These are phyloP conservation scores for Ciconia stormi DNA, from an alignment of 2,113 vertebrate genomes.

Conservation along the genomic window DNA sequence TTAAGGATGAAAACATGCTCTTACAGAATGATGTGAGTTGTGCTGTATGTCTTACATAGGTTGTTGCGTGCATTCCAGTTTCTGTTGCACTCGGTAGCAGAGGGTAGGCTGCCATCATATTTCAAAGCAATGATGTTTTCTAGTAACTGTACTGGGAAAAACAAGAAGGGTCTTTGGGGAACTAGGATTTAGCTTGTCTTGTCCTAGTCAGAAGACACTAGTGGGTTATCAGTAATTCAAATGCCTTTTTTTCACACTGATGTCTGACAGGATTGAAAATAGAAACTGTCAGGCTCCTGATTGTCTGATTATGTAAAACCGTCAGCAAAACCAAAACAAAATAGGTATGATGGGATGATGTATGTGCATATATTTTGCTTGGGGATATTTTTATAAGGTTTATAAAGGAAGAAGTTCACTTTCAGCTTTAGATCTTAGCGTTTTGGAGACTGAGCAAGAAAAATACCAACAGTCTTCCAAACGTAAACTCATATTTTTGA, in stretches of 20 bases:
- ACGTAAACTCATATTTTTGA: not conserved
- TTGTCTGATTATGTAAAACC: slow-evolving; percentile 41
- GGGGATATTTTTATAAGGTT: not conserved
- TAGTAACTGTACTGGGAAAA: not conserved
- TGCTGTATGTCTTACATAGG: not conserved
- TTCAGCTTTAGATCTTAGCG: not conserved
- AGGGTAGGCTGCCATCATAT: not conserved
- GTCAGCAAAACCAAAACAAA: slow-evolving; percentile 11
- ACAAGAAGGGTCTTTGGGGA: not conserved
- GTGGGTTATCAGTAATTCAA: not conserved
- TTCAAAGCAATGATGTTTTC: not conserved
- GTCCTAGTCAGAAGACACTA: not conserved
- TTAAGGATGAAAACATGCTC: not conserved
- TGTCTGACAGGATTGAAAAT: slow-evolving; percentile 17
- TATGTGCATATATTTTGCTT: slow-evolving; percentile 44
- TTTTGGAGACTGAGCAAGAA: not conserved
- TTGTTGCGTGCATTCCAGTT: not conserved
- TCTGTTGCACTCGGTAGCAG: not conserved
- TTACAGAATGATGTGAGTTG: too few relatives aligned
- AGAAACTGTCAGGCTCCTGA: slow-evolving; percentile 18
- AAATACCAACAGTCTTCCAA: not conserved
- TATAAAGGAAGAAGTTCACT: not conserved
- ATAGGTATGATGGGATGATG: slow-evolving; percentile 20
- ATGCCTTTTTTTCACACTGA: not conserved
- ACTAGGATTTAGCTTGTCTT: not conserved